Evolutionary conservation across 2,888 invertebrate genomes (phyloP).

Genomic region (Drosophila peninsularis): DNA sequence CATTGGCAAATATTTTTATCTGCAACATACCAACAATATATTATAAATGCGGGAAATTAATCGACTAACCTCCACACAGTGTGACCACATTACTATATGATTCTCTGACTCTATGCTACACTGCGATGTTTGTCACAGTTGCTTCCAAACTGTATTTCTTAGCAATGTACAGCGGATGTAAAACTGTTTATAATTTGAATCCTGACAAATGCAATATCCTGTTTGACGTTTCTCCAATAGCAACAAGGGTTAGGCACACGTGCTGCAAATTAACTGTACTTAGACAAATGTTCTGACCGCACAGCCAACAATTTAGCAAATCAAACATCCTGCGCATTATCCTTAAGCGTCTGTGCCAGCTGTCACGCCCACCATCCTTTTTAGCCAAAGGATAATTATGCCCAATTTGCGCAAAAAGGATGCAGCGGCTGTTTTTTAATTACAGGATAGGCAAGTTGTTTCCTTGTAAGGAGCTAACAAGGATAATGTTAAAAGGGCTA

Average conservation of each 20-base stretch:
- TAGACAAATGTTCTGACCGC: not conserved
- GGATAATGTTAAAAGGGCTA: conserved; percentile 7
- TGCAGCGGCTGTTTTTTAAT: conserved; percentile 51
- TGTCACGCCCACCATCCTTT: conserved; percentile 31
- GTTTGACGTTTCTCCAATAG: not conserved
- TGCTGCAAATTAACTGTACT: conserved; percentile 4
- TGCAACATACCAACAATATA: not conserved
- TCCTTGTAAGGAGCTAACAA: conserved; percentile 10
- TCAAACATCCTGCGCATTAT: conserved; percentile 80
- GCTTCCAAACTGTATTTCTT: not conserved
- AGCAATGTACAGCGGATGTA: conserved; percentile 6
- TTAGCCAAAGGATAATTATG: conserved; percentile 38
- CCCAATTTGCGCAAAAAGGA: conserved; percentile 30
- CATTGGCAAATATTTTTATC: too few species aligned
- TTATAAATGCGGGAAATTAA: not conserved
- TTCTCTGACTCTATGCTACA: not conserved
- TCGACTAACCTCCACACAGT: conserved; percentile 10
- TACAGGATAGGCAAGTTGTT: conserved; percentile 25
- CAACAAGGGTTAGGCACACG: not conserved
- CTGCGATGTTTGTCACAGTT: not conserved
- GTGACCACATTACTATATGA: not conserved
- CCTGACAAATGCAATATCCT: not conserved
- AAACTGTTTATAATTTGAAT: not conserved
- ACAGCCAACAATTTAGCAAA: conserved; percentile 47
- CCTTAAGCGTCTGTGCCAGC: conserved; percentile 63